Evolutionary conservation across 2,888 invertebrate species (phyloP).

Genomic region (Hypolimnas misippus): DNA sequence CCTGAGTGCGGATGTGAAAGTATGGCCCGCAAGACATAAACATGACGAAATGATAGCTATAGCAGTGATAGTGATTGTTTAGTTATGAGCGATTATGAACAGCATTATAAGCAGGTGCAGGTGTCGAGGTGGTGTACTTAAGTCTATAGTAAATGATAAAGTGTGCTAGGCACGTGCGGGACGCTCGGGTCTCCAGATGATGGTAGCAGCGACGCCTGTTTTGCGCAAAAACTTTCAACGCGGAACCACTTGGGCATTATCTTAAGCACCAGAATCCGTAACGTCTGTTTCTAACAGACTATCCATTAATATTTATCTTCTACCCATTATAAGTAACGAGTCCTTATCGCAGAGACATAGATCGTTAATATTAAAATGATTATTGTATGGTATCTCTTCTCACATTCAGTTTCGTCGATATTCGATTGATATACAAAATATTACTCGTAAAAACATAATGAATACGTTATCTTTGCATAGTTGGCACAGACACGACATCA

Average conservation of each 20-base stretch:
- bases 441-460: constrained; percentile 49
- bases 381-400: background rate
- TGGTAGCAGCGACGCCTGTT: constrained; percentile 37
- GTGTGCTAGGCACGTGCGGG: constrained; percentile 36
- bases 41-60: constrained; percentile 42
- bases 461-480: constrained; percentile 57
- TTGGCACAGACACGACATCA: constrained; percentile 62
- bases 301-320: constrained; percentile 58
- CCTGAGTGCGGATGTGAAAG: constrained; percentile 50
- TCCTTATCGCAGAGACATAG: background rate
- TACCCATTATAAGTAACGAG: constrained; percentile 5
- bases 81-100: constrained; percentile 29
- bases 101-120: constrained; percentile 32
- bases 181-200: constrained; percentile 17
- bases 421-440: constrained; percentile 12
- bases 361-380: background rate
- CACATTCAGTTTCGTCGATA: constrained; percentile 14
- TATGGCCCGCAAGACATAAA: constrained; percentile 42
- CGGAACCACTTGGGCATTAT: constrained; percentile 62
- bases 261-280: constrained; percentile 61
- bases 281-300: constrained; percentile 61
- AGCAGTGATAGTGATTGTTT: constrained; percentile 40
- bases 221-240: constrained; percentile 65
- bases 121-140: constrained; percentile 24
- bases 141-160: constrained; percentile 35